These are phyloP conservation scores for Promerops cafer DNA, from an alignment of 2,113 vertebrate species.

Conservation along the genomic window DNA sequence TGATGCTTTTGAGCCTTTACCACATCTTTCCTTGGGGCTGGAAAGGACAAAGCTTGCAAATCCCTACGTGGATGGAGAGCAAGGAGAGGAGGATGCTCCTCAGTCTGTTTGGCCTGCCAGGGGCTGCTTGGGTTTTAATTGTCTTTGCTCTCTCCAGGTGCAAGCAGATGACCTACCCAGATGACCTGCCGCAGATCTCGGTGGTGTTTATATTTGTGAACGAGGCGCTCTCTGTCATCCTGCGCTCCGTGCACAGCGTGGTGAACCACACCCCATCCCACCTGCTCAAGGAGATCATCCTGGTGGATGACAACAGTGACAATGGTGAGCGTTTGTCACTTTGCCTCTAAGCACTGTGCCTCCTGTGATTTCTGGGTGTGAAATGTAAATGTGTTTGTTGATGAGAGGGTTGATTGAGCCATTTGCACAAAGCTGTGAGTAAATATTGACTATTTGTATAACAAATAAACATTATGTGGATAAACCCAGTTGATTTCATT, in stretches of 20 bases:
- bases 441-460: neutral
- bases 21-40: neutral
- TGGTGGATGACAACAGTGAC: constrained; percentile 98
- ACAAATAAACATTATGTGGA: neutral
- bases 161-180: constrained; percentile 80
- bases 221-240: constrained; percentile 92
- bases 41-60: neutral
- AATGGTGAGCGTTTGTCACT: constrained; percentile 70
- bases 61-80: neutral
- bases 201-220: constrained; percentile 99
- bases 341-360: neutral
- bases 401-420: neutral
- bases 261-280: constrained; percentile 94
- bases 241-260: constrained; percentile 95
- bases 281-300: constrained; percentile 93
- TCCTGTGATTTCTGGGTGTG: neutral
- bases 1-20: neutral
- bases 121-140: neutral
- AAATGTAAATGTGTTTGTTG: neutral
- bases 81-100: neutral
- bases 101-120: neutral
- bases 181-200: constrained; percentile 89
- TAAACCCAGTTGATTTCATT: neutral
- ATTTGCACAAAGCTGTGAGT: neutral
- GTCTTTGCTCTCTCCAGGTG: constrained; percentile 73